Conservation (phyloP, 2,797 vertebrate species). For the Fratercula arctica region DNA sequence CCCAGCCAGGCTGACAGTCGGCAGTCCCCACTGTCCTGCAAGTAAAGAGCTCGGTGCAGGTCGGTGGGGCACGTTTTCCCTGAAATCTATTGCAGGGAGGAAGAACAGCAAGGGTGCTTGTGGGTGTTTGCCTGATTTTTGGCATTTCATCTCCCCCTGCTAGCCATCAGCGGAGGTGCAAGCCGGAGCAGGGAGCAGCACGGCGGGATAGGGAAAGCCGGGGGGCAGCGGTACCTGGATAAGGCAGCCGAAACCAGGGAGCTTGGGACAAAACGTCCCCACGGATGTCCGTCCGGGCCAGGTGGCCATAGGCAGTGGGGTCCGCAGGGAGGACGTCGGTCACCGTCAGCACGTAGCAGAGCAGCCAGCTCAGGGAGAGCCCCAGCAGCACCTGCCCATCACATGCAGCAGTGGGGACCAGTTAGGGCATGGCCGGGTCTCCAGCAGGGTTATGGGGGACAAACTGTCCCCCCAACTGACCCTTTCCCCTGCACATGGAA, state of each 20-base stretch:
- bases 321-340: constrained; percentile 82
- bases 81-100: background rate
- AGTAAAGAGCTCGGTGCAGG: background rate
- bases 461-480: background rate
- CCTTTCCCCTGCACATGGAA: background rate
- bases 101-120: background rate
- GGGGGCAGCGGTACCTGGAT: constrained; percentile 83
- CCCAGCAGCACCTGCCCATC: constrained; percentile 88
- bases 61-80: background rate
- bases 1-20: constrained; percentile 91
- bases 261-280: constrained; percentile 83
- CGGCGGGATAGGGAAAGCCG: background rate
- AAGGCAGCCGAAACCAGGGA: constrained; percentile 93
- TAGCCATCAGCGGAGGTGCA: fast-evolving
- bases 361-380: constrained; percentile 89
- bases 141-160: background rate
- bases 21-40: constrained; percentile 94
- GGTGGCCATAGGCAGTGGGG: constrained; percentile 82
- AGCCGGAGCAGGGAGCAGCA: background rate
- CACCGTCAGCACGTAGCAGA: constrained; percentile 87
- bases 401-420: background rate
- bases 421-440: background rate
- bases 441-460: background rate
- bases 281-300: constrained; percentile 90
- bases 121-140: background rate